Percentiles rank a stretch among this genome's conserved stretches.
phyloP scores from a whole-genome alignment of 2,113 vertebrate genomes.

The Oreotrochilus melanogaster region DNA sequence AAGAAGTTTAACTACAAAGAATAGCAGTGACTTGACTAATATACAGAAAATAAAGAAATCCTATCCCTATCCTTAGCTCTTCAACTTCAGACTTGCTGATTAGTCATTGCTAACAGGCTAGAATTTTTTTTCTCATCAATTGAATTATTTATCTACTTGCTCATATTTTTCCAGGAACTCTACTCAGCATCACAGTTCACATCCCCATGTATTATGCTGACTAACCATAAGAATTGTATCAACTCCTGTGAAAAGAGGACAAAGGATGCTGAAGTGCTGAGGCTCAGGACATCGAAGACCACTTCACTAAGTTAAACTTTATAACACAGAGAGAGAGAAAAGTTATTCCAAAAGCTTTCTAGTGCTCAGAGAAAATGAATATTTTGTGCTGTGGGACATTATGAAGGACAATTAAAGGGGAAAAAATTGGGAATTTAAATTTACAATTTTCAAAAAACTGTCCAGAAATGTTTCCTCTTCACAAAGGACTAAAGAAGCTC shows the following conservation, averaged over 20 bases:
- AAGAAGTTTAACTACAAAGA: neutral
- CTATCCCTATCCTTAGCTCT: neutral
- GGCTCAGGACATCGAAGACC: neutral
- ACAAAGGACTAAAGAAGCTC: neutral
- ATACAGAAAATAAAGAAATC: neutral
- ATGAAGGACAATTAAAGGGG: neutral
- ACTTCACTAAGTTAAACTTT: neutral
- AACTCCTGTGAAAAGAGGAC: neutral
- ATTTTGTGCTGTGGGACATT: neutral
- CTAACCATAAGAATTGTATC: neutral
- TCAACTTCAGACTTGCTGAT: neutral
- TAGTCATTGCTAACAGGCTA: neutral
- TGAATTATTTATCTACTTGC: neutral
- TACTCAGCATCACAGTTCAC: neutral
- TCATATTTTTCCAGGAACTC: slow-evolving; percentile 32
- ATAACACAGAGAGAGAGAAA: neutral
- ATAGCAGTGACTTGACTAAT: neutral
- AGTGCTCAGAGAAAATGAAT: neutral
- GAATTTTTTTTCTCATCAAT: neutral
- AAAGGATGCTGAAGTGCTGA: neutral
- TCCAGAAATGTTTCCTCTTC: neutral
- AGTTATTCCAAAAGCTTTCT: neutral
- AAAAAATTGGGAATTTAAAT: neutral
- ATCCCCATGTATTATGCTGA: neutral
- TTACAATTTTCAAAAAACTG: neutral